Conservation (phyloP, 2,797 vertebrate genomes). For the Rhyacichthys aspro region DNA sequence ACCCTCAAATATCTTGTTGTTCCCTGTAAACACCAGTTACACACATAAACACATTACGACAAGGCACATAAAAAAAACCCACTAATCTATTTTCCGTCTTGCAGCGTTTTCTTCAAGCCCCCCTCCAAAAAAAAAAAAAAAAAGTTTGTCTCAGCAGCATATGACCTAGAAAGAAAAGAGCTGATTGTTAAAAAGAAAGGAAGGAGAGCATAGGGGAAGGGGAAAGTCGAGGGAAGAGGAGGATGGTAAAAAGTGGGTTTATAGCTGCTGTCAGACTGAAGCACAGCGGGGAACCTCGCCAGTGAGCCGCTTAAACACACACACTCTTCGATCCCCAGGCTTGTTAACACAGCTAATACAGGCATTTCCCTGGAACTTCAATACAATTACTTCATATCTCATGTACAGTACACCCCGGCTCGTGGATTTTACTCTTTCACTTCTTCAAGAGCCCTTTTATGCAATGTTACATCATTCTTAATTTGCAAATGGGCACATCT, state of each 20-base stretch:
- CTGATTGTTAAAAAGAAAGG: constrained; percentile 65
- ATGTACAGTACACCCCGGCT: not conserved
- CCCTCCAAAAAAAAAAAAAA: constrained; percentile 23
- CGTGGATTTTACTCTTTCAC: not conserved
- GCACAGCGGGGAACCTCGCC: constrained; percentile 66
- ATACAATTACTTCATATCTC: constrained; percentile 4
- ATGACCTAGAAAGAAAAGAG: constrained; percentile 72
- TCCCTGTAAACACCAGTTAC: constrained; percentile 34
- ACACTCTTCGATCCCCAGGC: constrained; percentile 27
- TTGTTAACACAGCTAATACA: constrained; percentile 34
- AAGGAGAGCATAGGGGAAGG: constrained; percentile 7
- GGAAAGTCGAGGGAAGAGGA: constrained; percentile 16
- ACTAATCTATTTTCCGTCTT: constrained; percentile 60
- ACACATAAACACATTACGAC: constrained; percentile 7
- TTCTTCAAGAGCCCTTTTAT: not conserved
- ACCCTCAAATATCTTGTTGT: constrained; percentile 28
- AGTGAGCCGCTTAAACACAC: constrained; percentile 64
- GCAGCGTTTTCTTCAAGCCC: constrained; percentile 45
- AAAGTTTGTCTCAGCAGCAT: constrained; percentile 53
- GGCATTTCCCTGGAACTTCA: constrained; percentile 7
- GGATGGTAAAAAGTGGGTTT: constrained; percentile 60
- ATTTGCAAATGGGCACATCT: not conserved
- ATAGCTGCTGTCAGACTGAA: constrained; percentile 69
- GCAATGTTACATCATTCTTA: not conserved
- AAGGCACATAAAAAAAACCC: constrained; percentile 11